Conservation (phyloP, 2,888 invertebrate genomes). For the Eupithecia subfuscata region DNA sequence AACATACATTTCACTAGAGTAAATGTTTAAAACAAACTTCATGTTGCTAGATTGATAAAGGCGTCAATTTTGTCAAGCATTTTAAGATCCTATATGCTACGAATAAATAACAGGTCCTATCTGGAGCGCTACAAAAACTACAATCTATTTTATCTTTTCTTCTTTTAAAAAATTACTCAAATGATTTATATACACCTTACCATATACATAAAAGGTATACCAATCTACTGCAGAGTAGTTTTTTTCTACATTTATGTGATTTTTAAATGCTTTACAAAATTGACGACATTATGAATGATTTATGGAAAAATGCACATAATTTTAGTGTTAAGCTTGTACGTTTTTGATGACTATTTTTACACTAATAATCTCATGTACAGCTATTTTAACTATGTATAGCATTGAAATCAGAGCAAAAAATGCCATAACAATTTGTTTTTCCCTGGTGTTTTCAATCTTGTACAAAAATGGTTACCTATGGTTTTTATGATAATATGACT, state of each 20-base stretch:
- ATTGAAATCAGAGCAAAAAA: background rate
- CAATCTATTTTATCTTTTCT: background rate
- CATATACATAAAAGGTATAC: background rate
- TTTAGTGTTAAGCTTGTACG: slow-evolving; percentile 6
- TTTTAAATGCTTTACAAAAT: slow-evolving; percentile 1
- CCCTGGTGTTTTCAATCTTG: background rate
- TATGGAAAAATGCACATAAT: slow-evolving; percentile 9
- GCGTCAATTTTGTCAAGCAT: slow-evolving; percentile 1
- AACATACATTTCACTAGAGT: slow-evolving; percentile 19
- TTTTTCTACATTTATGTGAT: background rate
- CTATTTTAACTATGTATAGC: background rate
- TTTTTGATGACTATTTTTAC: slow-evolving; percentile 38
- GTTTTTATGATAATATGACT: too few species aligned
- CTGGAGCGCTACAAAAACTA: background rate
- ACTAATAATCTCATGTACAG: slow-evolving; percentile 44
- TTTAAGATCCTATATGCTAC: background rate
- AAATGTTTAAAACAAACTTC: slow-evolving; percentile 16
- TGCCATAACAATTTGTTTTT: background rate
- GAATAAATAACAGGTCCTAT: background rate
- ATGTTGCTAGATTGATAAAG: background rate
- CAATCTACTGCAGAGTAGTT: too few species aligned
- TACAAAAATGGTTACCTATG: background rate
- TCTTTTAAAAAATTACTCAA: background rate
- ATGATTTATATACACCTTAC: background rate
- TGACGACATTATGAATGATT: background rate